These are phyloP conservation scores for Spialia ferax DNA, from an alignment of 2,888 invertebrate species.

Conservation along the genomic window DNA sequence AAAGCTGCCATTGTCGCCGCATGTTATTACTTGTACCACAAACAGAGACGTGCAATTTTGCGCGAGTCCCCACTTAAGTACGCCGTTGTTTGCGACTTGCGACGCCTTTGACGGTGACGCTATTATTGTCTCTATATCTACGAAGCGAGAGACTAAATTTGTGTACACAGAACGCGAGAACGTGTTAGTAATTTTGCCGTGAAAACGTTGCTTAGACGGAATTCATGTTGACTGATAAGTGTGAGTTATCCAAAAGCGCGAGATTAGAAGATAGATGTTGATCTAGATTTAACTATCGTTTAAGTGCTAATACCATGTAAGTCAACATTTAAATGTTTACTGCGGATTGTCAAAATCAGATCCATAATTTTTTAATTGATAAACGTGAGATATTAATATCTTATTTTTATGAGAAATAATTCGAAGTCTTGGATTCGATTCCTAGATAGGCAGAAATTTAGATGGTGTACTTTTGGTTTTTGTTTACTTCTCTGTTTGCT, in stretches of 20 bases:
- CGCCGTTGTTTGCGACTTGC: constrained; percentile 49
- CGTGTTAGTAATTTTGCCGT: neutral
- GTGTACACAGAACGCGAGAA: neutral
- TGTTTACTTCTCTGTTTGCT: too few relatives aligned
- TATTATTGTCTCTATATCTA: neutral
- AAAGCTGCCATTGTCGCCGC: constrained; percentile 24
- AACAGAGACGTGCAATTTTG: constrained; percentile 48
- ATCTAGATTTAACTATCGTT: neutral
- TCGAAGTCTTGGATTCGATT: too few relatives aligned
- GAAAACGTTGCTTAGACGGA: neutral
- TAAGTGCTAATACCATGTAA: too few relatives aligned
- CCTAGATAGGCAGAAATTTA: too few relatives aligned
- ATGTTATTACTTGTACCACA: constrained; percentile 43
- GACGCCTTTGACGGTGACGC: constrained; percentile 11
- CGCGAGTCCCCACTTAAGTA: constrained; percentile 49
- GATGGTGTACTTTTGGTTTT: too few relatives aligned
- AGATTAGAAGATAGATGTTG: neutral
- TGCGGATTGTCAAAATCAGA: too few relatives aligned
- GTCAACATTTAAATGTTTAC: too few relatives aligned
- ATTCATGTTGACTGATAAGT: constrained; percentile 1
- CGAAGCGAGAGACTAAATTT: neutral
- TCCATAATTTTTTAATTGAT: too few relatives aligned
- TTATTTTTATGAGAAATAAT: too few relatives aligned
- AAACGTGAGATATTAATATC: too few relatives aligned
- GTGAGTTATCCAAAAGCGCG: neutral